Percentiles rank a stretch among this genome's conserved stretches.
phyloP scores from a whole-genome alignment of 2,113 vertebrate genomes.

The Bos indicus region DNA sequence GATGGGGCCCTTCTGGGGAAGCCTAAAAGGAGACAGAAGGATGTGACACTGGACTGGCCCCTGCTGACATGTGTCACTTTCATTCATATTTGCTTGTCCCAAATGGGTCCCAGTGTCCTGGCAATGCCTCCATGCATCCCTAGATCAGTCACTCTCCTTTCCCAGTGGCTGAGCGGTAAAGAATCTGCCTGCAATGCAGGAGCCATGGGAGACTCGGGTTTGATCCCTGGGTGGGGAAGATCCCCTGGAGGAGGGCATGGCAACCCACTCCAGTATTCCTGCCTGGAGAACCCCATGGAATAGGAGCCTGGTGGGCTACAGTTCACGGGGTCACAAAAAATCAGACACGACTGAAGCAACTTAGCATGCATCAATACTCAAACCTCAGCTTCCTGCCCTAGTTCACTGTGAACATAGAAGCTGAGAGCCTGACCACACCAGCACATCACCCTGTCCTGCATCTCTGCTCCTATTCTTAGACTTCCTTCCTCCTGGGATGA shows the following conservation, averaged over 20 bases:
- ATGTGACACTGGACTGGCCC: accelerated
- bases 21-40: not conserved
- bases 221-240: not conserved
- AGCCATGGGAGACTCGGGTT: not conserved
- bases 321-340: not conserved
- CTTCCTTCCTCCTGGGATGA: not conserved
- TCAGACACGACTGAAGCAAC: not conserved
- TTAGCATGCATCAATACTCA: not conserved
- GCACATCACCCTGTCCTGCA: not conserved
- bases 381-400: not conserved
- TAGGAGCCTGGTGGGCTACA: not conserved
- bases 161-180: not conserved
- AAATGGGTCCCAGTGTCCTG: no score
- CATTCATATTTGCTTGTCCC: not conserved
- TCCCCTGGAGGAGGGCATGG: not conserved
- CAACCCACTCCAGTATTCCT: not conserved
- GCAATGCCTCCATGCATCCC: accelerated
- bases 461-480: not conserved
- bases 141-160: not conserved
- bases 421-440: not conserved
- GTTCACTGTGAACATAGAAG: not conserved
- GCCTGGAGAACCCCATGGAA: not conserved
- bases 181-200: not conserved
- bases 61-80: accelerated
- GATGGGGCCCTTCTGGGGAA: not conserved